Conservation (phyloP, 2,888 invertebrate genomes). For the Anorthoa munda region DNA sequence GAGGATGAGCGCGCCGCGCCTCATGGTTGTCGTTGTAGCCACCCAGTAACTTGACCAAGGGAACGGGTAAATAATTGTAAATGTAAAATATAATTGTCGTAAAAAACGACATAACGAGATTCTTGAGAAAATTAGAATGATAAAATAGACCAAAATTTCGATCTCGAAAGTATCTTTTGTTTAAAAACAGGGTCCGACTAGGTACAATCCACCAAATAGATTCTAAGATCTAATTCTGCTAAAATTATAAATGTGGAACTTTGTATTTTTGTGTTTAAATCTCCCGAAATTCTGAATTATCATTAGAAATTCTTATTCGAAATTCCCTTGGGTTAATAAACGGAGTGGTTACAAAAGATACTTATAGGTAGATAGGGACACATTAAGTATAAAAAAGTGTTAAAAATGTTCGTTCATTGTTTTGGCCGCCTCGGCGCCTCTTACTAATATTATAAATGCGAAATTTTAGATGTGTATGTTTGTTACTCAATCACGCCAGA, state of each 20-base stretch:
- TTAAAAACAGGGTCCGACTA: not conserved
- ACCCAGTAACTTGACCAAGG: not conserved
- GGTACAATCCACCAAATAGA: not conserved
- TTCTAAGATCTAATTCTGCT: not conserved
- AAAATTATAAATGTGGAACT: no score
- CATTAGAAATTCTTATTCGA: no score
- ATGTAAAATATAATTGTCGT: not conserved
- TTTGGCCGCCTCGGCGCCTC: no score
- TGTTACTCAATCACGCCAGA: no score
- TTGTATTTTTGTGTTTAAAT: no score
- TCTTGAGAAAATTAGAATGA: not conserved
- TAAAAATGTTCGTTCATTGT: no score
- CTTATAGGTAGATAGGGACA: not conserved
- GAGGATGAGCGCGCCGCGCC: no score
- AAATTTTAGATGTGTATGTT: conserved; percentile 4
- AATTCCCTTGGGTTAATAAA: no score
- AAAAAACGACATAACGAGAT: not conserved
- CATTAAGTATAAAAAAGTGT: not conserved
- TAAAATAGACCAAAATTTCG: not conserved
- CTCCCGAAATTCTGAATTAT: no score
- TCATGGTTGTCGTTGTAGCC: not conserved
- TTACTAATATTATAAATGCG: no score
- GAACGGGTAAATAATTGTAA: not conserved
- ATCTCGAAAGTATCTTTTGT: not conserved
- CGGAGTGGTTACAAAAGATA: no score